Percentiles rank a stretch among this genome's conserved stretches.
Evolutionary conservation across 2,113 vertebrate genomes (phyloP).

Genomic region (Labeo catla): DNA sequence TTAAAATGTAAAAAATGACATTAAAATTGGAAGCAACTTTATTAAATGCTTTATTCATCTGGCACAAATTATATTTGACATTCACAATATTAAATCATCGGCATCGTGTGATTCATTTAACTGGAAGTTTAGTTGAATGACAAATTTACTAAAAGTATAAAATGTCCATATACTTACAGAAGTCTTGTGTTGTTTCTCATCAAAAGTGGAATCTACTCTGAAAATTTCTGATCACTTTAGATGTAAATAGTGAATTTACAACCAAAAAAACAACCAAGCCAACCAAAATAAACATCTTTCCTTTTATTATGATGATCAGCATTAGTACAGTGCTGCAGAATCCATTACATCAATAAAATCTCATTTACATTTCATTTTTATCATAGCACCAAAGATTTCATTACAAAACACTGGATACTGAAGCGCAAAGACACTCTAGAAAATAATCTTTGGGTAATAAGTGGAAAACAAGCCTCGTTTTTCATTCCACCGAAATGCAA

Average conservation of each 20-base stretch:
- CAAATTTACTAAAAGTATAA: neutral
- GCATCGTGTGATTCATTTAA: no score
- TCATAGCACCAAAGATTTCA: conserved; percentile 73
- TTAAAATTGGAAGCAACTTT: neutral
- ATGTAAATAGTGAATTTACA: no score
- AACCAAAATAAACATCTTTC: conserved; percentile 70
- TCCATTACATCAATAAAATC: conserved; percentile 60
- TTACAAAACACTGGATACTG: conserved; percentile 64
- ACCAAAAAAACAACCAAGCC: conserved; percentile 56
- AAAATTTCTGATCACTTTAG: no score
- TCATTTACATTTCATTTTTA: conserved; percentile 66
- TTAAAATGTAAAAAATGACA: no score
- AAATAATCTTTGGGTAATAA: conserved; percentile 79
- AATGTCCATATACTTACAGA: neutral
- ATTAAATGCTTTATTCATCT: no score
- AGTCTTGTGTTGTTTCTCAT: neutral
- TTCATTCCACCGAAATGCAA: conserved; percentile 68
- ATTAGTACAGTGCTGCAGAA: conserved; percentile 72
- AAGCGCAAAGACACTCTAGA: conserved; percentile 64
- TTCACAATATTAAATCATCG: no score
- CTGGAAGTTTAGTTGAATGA: neutral
- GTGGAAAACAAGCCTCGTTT: conserved; percentile 64
- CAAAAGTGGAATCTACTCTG: no score
- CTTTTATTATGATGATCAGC: conserved; percentile 71
- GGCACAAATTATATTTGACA: no score